These are phyloP conservation scores for Podarcis raffonei DNA, from an alignment of 2,113 vertebrate species.

Conservation along the genomic window DNA sequence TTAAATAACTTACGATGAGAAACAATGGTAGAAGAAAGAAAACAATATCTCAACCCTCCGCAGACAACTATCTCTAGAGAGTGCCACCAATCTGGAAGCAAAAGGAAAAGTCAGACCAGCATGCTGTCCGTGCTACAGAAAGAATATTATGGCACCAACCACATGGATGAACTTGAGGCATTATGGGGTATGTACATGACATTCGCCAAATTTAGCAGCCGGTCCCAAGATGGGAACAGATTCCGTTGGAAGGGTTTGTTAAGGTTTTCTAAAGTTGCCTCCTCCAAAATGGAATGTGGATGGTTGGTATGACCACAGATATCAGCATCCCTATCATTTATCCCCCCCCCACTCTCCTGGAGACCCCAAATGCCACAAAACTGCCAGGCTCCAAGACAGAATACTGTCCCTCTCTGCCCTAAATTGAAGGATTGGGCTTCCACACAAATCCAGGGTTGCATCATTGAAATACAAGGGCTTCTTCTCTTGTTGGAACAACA, in stretches of 20 bases:
- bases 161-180: not conserved
- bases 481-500: not conserved
- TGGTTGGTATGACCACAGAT: too few relatives aligned
- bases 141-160: slow-evolving; percentile 15
- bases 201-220: slow-evolving; percentile 43
- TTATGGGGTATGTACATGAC: slow-evolving; percentile 9
- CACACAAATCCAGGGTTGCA: too few relatives aligned
- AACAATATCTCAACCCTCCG: not conserved
- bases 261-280: not conserved
- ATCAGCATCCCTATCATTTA: too few relatives aligned
- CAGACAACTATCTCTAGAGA: not conserved
- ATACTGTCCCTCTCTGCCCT: not conserved
- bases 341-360: not conserved
- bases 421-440: not conserved
- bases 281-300: not conserved
- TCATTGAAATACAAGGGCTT: not conserved
- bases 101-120: slow-evolving; percentile 4
- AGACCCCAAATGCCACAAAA: not conserved
- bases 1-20: slow-evolving; percentile 17
- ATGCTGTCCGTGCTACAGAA: slow-evolving; percentile 4
- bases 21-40: slow-evolving; percentile 6
- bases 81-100: not conserved
- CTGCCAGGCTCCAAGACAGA: not conserved
- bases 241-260: not conserved
- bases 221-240: not conserved